Conservation (phyloP, 64 coral and sea anemone genomes). For the Montipora cactus region DNA sequence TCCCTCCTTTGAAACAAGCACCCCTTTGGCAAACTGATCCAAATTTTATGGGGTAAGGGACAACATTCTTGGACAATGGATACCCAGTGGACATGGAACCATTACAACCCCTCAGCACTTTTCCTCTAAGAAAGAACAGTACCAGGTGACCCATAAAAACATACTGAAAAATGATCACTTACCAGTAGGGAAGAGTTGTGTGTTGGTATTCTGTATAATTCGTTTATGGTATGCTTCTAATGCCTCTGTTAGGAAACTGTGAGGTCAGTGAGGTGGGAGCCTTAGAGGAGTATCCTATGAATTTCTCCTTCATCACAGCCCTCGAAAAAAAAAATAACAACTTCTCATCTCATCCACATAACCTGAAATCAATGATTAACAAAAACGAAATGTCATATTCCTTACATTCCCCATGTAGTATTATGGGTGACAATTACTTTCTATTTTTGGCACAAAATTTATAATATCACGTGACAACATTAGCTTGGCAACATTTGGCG, state of each 20-base stretch:
- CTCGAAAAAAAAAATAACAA: not conserved
- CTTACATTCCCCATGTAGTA: not conserved
- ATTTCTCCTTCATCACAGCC: not conserved
- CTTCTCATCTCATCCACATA: conserved; percentile 13
- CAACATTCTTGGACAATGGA: too few relatives aligned
- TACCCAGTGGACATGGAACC: too few relatives aligned
- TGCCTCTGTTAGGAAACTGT: not conserved
- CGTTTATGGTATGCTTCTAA: not conserved
- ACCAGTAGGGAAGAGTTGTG: not conserved
- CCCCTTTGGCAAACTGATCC: too few relatives aligned
- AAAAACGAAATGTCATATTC: not conserved
- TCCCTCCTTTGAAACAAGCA: too few relatives aligned
- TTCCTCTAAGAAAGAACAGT: too few relatives aligned
- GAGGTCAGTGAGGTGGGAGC: conserved; percentile 1
- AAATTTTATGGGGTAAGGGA: too few relatives aligned
- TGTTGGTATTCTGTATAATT: not conserved
- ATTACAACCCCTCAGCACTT: too few relatives aligned
- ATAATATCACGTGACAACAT: too few relatives aligned
- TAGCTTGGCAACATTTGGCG: too few relatives aligned
- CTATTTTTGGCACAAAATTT: too few relatives aligned
- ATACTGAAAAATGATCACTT: not conserved
- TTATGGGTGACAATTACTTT: too few relatives aligned
- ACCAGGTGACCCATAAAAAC: too few relatives aligned
- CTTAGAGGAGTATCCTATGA: not conserved
- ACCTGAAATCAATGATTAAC: not conserved